Evolutionary conservation across 2,113 vertebrate species (phyloP).

Genomic region (Percopsis transmontana): DNA sequence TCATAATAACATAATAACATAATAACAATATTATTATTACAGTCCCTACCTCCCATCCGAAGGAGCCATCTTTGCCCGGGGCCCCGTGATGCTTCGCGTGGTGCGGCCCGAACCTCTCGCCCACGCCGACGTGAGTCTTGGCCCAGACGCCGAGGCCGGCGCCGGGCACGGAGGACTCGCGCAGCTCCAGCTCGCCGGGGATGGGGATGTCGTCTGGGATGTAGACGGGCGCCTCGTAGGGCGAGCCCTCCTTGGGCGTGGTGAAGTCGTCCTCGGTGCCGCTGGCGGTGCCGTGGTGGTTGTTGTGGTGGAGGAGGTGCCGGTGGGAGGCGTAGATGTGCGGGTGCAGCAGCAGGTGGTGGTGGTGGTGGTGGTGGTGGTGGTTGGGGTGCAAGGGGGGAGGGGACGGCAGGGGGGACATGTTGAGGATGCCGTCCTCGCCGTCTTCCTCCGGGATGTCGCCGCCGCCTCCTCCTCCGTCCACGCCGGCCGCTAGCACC

Average conservation of each 20-base stretch:
- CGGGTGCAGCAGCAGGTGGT: constrained; percentile 1
- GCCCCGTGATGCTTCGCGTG: constrained; percentile 80
- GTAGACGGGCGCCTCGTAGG: constrained; percentile 98
- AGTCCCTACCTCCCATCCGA: constrained; percentile 95
- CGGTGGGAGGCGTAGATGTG: background rate
- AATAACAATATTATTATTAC: background rate
- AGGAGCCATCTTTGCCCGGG: constrained; percentile 86
- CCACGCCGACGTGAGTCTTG: constrained; percentile 85
- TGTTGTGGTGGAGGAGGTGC: constrained; percentile 59
- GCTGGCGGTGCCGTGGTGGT: constrained; percentile 92
- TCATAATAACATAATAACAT: no score
- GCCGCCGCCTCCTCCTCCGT: constrained; percentile 84
- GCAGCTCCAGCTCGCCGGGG: constrained; percentile 93
- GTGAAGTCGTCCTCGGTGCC: constrained; percentile 89
- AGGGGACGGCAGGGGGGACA: constrained; percentile 92
- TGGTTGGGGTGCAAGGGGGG: constrained; percentile 36
- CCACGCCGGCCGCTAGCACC: constrained; percentile 60
- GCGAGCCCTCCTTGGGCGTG: constrained; percentile 98
- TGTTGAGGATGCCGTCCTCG: constrained; percentile 86
- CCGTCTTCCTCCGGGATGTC: constrained; percentile 87
- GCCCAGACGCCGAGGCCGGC: constrained; percentile 97
- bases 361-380: constrained; percentile 82
- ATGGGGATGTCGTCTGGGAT: constrained; percentile 99
- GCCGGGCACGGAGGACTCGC: constrained; percentile 95
- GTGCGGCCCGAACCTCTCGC: constrained; percentile 91